A percentile compares a stretch with the other conserved stretches of the same genome.
Evolutionary conservation across 2,797 vertebrate genomes (phyloP).

Genomic region (Falco cherrug): DNA sequence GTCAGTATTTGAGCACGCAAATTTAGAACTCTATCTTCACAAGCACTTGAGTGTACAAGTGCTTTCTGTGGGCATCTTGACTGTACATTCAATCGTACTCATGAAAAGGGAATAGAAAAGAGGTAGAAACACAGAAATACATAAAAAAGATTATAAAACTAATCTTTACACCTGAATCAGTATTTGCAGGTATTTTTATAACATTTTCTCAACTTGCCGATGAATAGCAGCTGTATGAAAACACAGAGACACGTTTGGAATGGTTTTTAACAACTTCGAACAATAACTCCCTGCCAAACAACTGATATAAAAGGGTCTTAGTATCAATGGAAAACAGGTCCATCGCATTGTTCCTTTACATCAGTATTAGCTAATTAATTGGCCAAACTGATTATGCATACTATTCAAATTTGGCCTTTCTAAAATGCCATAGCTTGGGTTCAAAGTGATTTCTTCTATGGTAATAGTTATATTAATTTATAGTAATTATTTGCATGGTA

Average conservation of each 20-base stretch:
- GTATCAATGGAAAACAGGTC: background rate
- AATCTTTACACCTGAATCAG: background rate
- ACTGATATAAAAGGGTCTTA: background rate
- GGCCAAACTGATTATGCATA: background rate
- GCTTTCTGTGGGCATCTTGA: background rate
- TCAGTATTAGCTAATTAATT: slow-evolving; percentile 1
- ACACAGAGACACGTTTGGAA: background rate
- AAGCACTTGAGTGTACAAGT: background rate
- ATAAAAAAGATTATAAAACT: background rate
- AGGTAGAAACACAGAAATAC: background rate
- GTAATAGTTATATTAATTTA: background rate
- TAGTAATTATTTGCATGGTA: background rate
- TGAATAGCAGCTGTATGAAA: background rate
- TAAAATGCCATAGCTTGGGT: slow-evolving; percentile 18
- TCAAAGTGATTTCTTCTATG: background rate
- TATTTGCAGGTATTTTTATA: background rate
- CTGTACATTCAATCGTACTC: background rate
- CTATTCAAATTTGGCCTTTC: slow-evolving; percentile 19
- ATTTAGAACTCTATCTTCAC: background rate
- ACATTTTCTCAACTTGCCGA: background rate
- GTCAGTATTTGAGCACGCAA: background rate
- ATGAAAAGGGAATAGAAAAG: background rate
- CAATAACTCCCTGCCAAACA: background rate
- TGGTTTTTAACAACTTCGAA: background rate
- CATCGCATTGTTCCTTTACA: background rate